Evolutionary conservation across 1,140 invertebrate species (phyloP), one percentile per base, ranked within the genome.

Genomic region (Meloidogyne hapla): DNA sequence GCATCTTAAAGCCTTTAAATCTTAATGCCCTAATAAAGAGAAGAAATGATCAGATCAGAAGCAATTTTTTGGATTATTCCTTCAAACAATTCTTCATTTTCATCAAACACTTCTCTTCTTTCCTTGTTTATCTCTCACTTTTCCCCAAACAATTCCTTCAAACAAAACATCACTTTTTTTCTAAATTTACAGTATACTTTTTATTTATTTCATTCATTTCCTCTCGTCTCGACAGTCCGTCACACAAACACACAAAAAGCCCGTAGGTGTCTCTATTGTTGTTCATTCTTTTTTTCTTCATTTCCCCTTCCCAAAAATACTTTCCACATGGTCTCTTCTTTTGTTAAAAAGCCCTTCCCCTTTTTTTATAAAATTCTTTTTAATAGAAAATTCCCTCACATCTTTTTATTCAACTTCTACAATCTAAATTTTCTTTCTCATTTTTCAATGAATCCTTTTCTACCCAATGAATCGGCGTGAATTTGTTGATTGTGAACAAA

Each of bases 401-500:
- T 23, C n/a, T n/a, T n/a, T n/a, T n/a, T n/a, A n/a, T n/a, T n/a
- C n/a, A n/a, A n/a, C n/a, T n/a, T 9, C 33, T 38, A 38, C 3
- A 13, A 25, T 42, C 6, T 26, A 42, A 26, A n/a, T 15, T 28
- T 48, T 72, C n/a, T 45, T 70, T 18, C 38, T 45, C 38, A n/a
- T n/a, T 28, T n/a, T 28, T 18, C 33, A 13, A 18, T 21, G 23
- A 25, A 23, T 38, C 21, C 15, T 62, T 21, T 63, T 33, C 26
- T 62, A 25, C 42, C 56, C 56, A 25, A 21, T 33, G 61, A 38
- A 62, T 38, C 12, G 70, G 56, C 70, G 61, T 73, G 61, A 63
- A 61, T 40, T 38, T 10, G 23, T 56, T 73, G n/a, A 18, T 42
- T 42, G 13, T 21, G 38, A 61, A 61, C 56, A 73, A 73, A 73